Evolutionary conservation across 2,888 invertebrate species (phyloP), one percentile per base, ranked within the genome.

Genomic region (Pyrochroa serraticornis): DNA sequence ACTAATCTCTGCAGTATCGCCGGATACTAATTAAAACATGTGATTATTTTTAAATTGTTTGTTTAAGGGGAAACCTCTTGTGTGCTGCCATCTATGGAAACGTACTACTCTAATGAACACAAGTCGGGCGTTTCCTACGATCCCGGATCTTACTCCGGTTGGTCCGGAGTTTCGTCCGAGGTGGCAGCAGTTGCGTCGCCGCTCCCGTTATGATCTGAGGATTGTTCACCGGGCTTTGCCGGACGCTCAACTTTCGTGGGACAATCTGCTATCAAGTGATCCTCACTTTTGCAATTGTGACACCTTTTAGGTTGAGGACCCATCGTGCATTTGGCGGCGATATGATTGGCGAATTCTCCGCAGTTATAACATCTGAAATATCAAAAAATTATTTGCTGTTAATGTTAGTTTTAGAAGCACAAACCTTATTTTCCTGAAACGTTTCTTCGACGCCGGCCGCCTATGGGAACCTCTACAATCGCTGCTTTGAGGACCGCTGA

Each of bases 221-320:
- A 36, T 10, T 49, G 41, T 12, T 39, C 39, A 6, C 31, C 36
- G 12, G 53, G n/a, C 14, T 53, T 46, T 6, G 53, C 5, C 2
- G 12, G 53, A 30, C 53, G 38, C 48, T 49, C 50, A 13, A 46
- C 64, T 48, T 47, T 13, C 60, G 50, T 56, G 12, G 95, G 93
- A 79, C 95, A 95, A 75, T 95, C 93, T 30, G 93, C 94, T 60
- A 95, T 91, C 55, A 95, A 84, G 80, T 95, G 95, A 71, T 91
- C 92, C 70, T 90, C 89, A 68, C 91, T 88, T 77, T 93, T 93
- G 80, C 95, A 95, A 76, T 88, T 87, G 81, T 95, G 94, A 80
- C 95, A 95, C 72, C 92, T 85, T 82, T 95, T 95, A 70, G 94
- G 94, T 81, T 93, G 90, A 47, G 94, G 94, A 8, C 92, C 93